These are phyloP conservation scores for Drosophila recens DNA, from an alignment of 2,888 invertebrate genomes.

Conservation along the genomic window DNA sequence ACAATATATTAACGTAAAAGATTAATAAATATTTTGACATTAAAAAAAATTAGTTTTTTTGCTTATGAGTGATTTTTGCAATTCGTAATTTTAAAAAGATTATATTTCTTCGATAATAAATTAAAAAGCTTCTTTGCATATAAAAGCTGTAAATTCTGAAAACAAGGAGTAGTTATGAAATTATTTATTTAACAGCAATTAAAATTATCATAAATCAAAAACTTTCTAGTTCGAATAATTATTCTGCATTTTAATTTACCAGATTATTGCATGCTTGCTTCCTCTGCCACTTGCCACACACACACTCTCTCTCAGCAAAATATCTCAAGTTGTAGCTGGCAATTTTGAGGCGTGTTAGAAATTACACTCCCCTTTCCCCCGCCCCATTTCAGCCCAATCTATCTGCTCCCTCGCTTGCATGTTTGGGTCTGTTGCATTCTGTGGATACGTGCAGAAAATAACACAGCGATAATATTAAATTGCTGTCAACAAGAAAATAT, in stretches of 20 bases:
- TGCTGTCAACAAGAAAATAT: conserved; percentile 78
- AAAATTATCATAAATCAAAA: neutral
- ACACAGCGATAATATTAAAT: conserved; percentile 78
- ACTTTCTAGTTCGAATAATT: neutral
- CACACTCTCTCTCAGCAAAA: conserved; percentile 5
- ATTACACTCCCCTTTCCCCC: neutral
- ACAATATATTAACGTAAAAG: too few relatives aligned
- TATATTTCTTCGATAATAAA: too few relatives aligned
- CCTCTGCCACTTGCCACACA: neutral
- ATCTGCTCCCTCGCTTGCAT: conserved; percentile 49
- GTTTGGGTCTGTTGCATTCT: conserved; percentile 59
- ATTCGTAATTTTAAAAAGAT: too few relatives aligned
- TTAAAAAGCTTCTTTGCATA: too few relatives aligned
- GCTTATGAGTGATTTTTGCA: too few relatives aligned
- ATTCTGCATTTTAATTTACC: neutral
- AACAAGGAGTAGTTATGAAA: neutral
- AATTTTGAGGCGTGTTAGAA: conserved; percentile 15
- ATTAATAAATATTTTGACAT: too few relatives aligned
- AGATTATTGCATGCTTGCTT: neutral
- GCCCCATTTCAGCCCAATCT: too few relatives aligned
- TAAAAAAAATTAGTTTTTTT: too few relatives aligned
- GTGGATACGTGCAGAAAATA: conserved; percentile 75
- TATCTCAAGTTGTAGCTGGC: conserved; percentile 25
- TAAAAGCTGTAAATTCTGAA: neutral
- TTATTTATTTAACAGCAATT: neutral